Base-by-base conservation (phyloP, 2,113 vertebrate genomes). In the Nothoprocta perdicaria region DNA sequence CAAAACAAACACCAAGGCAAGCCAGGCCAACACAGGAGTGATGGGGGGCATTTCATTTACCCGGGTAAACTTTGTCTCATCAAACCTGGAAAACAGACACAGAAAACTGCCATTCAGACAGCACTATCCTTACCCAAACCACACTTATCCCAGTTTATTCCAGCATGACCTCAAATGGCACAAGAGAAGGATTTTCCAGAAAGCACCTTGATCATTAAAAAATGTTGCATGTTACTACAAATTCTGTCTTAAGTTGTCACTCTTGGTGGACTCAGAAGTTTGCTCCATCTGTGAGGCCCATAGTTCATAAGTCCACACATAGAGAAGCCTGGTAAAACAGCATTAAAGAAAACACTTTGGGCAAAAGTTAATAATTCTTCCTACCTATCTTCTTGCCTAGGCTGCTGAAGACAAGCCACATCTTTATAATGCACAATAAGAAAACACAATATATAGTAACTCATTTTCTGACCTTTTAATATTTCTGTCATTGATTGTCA, bases 381-480 rank as follows among this genome's bases (percentile, higher is more conserved):
- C 84, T 63, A 95, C 84, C 86, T 90, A 88, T 89, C 93, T 91
- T 86, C 67, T 35, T 81, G 48, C 19, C 61, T 65, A 46, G 35
- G 66, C 60, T 9, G 74, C 90, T 94, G 93, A 91, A 87, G 66
- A 60, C 53, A 80, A 95, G 71, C 91, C 94, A 95, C 89, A 96
- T 98, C 96, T 97, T 96, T 95, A 97, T 97, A 97, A 97, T 55
- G 67, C 82, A 95, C 93, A 96, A 93, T 80, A 97, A 97, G 96
- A 98, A 97, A 97, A 94, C 76, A 94, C 94, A 97, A 96, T 94
- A 96, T 96, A 96, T 96, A 98, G 96, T 98, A 98, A 98, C 98
- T 98, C 98, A 98, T 98, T 92, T 97, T 97, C 98, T 99, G 99
- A 99, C 99, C 99, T 99, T 99, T 99, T 98, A 99, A 99, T 99